Conservation (phyloP, 2,797 vertebrate genomes). For the Sciaenops ocellatus region DNA sequence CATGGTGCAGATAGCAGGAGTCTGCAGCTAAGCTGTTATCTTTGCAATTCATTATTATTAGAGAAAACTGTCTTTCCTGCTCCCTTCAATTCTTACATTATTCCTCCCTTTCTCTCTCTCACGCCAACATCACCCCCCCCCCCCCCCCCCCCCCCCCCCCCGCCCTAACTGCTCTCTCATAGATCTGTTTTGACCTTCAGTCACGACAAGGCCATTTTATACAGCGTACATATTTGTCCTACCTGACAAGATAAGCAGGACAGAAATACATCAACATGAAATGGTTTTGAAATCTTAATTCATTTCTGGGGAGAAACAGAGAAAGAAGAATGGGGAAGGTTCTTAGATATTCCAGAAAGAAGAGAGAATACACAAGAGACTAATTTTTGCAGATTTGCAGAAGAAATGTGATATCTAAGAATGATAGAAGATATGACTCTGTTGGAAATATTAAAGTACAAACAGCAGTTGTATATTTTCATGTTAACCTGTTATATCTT, state of each 20-base stretch:
- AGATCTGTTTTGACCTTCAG: constrained; percentile 81
- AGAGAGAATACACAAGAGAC: constrained; percentile 2
- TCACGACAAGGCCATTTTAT: constrained; percentile 68
- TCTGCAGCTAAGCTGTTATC: constrained; percentile 63
- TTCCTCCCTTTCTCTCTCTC: constrained; percentile 17
- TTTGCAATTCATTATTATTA: constrained; percentile 73
- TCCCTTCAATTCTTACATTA: too few species aligned
- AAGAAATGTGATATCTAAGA: constrained; percentile 14
- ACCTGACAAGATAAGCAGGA: constrained; percentile 73
- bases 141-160: constrained; percentile 1
- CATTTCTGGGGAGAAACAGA: constrained; percentile 45
- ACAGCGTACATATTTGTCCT: constrained; percentile 74
- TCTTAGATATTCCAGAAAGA: constrained; percentile 10
- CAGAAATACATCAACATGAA: constrained; percentile 70
- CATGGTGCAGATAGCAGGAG: constrained; percentile 53
- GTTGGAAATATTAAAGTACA: neutral
- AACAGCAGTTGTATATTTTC: neutral
- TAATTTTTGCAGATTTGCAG: constrained; percentile 11
- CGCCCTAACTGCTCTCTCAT: constrained; percentile 32
- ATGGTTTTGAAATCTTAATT: constrained; percentile 69
- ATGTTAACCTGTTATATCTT: neutral
- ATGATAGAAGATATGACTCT: constrained; percentile 17
- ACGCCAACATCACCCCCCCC: constrained; percentile 29
- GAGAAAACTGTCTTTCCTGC: constrained; percentile 50
- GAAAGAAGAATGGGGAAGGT: neutral